Percentiles rank a stretch among this genome's conserved stretches.
phyloP scores from a whole-genome alignment of 2,113 vertebrate species.

The Aix galericulata region DNA sequence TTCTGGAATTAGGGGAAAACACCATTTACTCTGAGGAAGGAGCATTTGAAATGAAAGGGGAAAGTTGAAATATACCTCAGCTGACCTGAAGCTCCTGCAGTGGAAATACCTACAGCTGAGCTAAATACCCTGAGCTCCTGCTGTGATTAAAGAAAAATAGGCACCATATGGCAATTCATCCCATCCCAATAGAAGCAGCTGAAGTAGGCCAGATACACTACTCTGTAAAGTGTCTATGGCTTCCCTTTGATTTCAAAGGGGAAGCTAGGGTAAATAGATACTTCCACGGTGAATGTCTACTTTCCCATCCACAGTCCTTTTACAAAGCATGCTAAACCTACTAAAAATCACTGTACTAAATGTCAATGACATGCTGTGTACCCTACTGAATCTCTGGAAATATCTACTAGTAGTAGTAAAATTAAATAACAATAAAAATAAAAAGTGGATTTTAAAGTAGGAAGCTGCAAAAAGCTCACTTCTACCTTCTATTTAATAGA shows the following conservation, averaged over 20 bases:
- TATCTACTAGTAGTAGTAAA: neutral
- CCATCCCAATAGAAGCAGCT: neutral
- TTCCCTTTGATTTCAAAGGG: neutral
- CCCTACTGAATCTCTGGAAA: neutral
- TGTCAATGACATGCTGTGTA: neutral
- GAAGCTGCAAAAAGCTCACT: neutral
- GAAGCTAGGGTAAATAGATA: neutral
- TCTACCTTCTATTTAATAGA: neutral
- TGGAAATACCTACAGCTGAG: neutral
- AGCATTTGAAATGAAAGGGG: neutral
- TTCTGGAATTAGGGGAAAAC: neutral
- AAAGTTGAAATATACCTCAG: neutral
- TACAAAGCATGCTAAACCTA: neutral
- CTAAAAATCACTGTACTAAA: neutral
- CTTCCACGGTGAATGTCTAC: neutral
- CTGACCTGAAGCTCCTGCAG: neutral
- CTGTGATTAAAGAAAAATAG: neutral
- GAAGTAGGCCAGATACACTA: neutral
- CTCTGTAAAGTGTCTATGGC: neutral
- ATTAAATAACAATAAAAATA: too few species aligned
- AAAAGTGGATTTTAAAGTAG: neutral
- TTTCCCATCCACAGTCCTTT: neutral
- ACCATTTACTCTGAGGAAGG: neutral
- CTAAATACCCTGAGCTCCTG: neutral
- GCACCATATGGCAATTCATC: neutral